Conservation (phyloP, 1,140 invertebrate genomes). For the Trichomalopsis sarcophagae region DNA sequence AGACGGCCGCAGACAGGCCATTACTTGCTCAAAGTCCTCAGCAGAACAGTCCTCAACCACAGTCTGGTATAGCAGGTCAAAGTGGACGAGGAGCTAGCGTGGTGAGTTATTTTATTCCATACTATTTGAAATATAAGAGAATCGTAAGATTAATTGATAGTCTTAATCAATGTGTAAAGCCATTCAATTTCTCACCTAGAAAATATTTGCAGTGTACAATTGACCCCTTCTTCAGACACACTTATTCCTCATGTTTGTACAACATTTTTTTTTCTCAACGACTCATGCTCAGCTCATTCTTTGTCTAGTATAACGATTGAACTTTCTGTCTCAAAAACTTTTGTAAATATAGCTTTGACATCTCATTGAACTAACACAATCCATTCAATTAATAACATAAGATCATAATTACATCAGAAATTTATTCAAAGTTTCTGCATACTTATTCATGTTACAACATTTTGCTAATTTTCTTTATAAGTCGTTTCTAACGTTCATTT, state of each 20-base stretch:
- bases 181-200: slow-evolving; percentile 49
- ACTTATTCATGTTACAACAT: background rate
- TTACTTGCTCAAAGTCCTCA: slow-evolving; percentile 73
- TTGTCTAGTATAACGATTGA: slow-evolving; percentile 37
- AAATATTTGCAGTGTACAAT: slow-evolving; percentile 47
- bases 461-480: background rate
- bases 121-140: background rate
- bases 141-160: slow-evolving; percentile 45
- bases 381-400: slow-evolving; percentile 32
- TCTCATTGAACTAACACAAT: slow-evolving; percentile 41
- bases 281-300: slow-evolving; percentile 29
- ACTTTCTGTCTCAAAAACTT: slow-evolving; percentile 25
- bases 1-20: slow-evolving; percentile 83
- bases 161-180: slow-evolving; percentile 46
- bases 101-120: slow-evolving; percentile 78
- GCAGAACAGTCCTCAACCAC: slow-evolving; percentile 79
- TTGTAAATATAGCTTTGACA: slow-evolving; percentile 47
- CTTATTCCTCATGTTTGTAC: slow-evolving; percentile 37
- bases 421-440: background rate
- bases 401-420: background rate
- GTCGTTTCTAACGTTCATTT: background rate
- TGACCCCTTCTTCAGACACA: slow-evolving; percentile 39
- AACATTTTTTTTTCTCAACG: slow-evolving; percentile 29
- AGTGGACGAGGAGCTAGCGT: slow-evolving; percentile 91
- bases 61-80: slow-evolving; percentile 82